Conservation (phyloP, 2,113 vertebrate genomes). For the Merops nubicus region DNA sequence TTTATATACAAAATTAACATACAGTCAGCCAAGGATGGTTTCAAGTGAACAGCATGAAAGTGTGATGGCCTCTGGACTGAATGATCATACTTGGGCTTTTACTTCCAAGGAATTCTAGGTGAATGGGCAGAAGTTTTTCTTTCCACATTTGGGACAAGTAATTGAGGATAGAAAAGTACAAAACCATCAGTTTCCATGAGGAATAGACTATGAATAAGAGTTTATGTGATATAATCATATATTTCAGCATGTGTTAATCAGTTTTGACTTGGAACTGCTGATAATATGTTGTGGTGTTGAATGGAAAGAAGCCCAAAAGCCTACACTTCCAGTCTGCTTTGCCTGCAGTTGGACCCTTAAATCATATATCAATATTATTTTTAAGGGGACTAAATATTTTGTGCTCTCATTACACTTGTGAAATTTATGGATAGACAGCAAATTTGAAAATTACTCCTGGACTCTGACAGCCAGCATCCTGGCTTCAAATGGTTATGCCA, state of each 20-base stretch:
- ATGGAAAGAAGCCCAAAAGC: neutral
- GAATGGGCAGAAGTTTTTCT: neutral
- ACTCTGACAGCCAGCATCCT: neutral
- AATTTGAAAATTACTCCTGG: neutral
- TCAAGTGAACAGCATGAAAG: neutral
- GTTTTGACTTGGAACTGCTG: fast-evolving
- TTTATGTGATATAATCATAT: too few species aligned
- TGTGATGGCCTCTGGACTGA: neutral
- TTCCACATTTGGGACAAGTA: neutral
- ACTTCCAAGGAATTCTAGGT: neutral
- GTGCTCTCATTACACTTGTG: neutral
- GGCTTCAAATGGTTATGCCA: neutral
- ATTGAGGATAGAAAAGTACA: neutral
- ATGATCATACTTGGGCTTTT: neutral
- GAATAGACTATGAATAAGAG: neutral
- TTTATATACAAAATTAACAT: neutral
- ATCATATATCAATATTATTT: neutral
- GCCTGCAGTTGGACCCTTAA: neutral
- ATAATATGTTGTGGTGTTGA: neutral
- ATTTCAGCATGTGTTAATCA: neutral
- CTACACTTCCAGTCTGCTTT: neutral
- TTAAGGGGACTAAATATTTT: neutral
- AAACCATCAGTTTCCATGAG: neutral
- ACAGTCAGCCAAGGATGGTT: neutral
- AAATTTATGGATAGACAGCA: neutral